Evolutionary conservation across 2,113 vertebrate species (phyloP).

Genomic region (Antidorcas marsupialis): DNA sequence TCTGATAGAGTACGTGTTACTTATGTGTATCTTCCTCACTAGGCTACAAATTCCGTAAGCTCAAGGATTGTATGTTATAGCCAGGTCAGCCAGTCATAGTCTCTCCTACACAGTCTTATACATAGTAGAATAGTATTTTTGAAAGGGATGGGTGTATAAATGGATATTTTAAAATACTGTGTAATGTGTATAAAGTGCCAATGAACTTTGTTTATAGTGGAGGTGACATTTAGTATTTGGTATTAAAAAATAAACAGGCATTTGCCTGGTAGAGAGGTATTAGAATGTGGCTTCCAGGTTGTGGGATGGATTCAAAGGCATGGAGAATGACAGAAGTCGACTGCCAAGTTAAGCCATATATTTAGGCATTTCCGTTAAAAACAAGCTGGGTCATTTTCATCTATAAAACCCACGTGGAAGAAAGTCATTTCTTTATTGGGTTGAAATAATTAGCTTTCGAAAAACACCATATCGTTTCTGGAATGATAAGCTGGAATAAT

Average conservation of each 20-base stretch:
- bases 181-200: not conserved
- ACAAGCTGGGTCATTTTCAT: not conserved
- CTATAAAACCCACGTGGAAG: constrained; percentile 7
- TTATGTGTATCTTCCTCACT: not conserved
- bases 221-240: not conserved
- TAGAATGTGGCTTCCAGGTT: not conserved
- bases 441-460: constrained; percentile 4
- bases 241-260: not conserved
- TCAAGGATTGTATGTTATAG: not conserved
- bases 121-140: not conserved
- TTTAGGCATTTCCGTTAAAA: constrained; percentile 17
- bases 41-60: not conserved
- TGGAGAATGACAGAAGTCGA: not conserved
- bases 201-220: not conserved
- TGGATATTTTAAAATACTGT: not conserved
- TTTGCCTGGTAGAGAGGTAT: not conserved
- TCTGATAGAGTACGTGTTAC: not conserved
- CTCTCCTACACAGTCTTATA: not conserved
- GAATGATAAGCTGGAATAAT: not conserved
- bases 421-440: not conserved
- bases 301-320: not conserved
- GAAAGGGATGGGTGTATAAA: not conserved
- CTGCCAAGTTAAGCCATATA: not conserved
- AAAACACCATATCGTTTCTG: not conserved
- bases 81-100: not conserved